A percentile compares a stretch with the other conserved stretches of the same genome.
Conservation (phyloP, 2,797 vertebrate genomes). For the Nyctibius grandis region DNA sequence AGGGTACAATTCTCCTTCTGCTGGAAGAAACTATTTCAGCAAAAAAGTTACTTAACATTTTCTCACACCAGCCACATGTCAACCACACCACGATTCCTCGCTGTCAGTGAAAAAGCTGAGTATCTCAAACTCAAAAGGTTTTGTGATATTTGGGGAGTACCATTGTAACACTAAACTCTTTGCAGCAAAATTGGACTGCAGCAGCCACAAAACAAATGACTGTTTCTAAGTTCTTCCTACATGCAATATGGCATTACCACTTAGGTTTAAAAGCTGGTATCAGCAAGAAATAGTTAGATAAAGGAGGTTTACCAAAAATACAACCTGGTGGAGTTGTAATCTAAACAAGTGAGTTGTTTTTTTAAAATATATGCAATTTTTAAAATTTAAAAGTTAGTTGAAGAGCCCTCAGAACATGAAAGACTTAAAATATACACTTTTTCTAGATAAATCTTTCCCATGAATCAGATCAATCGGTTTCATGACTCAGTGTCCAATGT, state of each 20-base stretch:
- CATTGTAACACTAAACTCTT: neutral
- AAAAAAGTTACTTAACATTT: neutral
- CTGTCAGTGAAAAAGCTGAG: neutral
- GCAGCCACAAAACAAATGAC: neutral
- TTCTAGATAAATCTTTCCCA: neutral
- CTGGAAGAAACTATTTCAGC: neutral
- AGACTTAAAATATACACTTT: neutral
- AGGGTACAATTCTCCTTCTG: neutral
- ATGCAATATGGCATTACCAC: neutral
- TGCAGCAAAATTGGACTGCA: neutral
- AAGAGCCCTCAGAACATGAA: neutral
- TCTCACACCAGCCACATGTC: neutral
- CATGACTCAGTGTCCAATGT: neutral
- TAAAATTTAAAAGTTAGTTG: neutral
- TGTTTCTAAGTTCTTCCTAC: neutral
- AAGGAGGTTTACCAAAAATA: neutral
- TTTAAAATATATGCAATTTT: neutral
- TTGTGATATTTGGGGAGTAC: neutral
- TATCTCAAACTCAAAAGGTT: neutral
- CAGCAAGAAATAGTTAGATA: neutral
- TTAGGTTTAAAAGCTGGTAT: neutral
- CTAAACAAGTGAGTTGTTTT: neutral
- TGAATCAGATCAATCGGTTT: neutral
- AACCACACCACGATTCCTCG: fast-evolving
- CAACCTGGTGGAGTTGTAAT: neutral